Base-by-base conservation (phyloP, 2,797 vertebrate species). In the Morelia viridis region DNA sequence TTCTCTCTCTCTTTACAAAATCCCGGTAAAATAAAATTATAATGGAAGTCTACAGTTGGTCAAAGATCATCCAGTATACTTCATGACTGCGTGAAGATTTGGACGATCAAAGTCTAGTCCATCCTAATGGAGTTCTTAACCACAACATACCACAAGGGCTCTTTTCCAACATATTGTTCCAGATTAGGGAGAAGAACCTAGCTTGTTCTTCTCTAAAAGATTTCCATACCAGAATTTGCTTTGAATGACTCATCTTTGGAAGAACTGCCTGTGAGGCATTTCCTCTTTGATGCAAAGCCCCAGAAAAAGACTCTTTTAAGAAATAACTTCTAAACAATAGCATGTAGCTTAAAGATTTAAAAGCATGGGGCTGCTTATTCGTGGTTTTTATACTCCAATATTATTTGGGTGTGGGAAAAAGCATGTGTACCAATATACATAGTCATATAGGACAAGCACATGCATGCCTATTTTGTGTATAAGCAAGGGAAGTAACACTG, bases 151-250 rank as follows among this genome's bases (percentile, higher is more conserved):
- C 53, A 76, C n/a, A 57, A 17, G 5, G 65, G 50, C 11, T 61
- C 8, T 50, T 88, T 46, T 28, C 26, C 46, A 35, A 26, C 17
- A 7, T 62, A 62, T 28, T 56, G 56, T 80, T 80, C 58, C 19
- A 83, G 28, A 41, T 58, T 41, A 71, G 85, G 35, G 5, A 87
- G 60, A 17, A 76, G 26, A 61, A n/a, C 64, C 8, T 50, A 46
- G n/a, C 64, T 62, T 13, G 22, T 17, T 41, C 35, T 41, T 41
- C 35, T 41, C 35, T 22, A 41, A 53, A 22, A n/a, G 28, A 56
- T 76, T 91, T 87, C 85, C 65, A 61, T 31, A 58, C 31, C 56
- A 65, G 46, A 92, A 89, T 92, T 35, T 64, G 41, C 26, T 15
- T n/a, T 50, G 46, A 56, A 41, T 46, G 86, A 61, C 53, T 46